Base-by-base conservation (phyloP, 1,140 invertebrate genomes). In the Carposina sasakii region DNA sequence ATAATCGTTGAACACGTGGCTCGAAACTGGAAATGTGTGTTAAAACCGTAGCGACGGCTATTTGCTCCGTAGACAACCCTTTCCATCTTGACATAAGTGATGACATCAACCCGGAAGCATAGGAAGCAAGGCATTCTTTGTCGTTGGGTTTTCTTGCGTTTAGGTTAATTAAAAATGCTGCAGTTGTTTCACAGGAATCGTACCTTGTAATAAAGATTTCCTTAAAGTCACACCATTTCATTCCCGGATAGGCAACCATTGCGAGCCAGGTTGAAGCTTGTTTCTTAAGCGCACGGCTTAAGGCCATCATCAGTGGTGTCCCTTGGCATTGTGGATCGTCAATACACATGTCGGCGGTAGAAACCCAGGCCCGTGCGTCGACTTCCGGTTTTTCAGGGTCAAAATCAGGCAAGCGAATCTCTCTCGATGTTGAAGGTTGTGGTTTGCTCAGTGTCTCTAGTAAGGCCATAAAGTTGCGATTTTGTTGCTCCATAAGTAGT, bases 281-380 rank as follows among this genome's bases (percentile, higher is more conserved):
- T 17, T 23, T 23, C 19, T 42, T 42, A n/a, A 42, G 17, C 5
- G 40, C 40, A 17, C 40, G 20, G 22, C 40, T 42, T 15, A 42
- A 13, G 2, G 40, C 40, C 3, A 42, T 13, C 13, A 42, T 20
- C 2, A 42, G 40, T n/a, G 4, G 5, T 15, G 30, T 3, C 12
- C 30, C 30, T n/a, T 33, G 30, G n/a, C n/a, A n/a, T n/a, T n/a
- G n/a, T 33, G 12, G 4, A 33, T 33, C 15, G 15, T 5, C n/a
- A 3, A 33, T 33, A n/a, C 30, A 33, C 30, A 33, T 6, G 15
- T 33, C 30, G 3, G 30, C 30, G 15, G 30, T 33, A 4, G 30
- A 8, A 33, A 33, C 3, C 30, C 30, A 33, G 3, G 30, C 30
- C 12, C 30, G 30, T 33, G 30, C 30, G 30, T 33, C 30, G 12